Evolutionary conservation across 1,140 invertebrate species (phyloP), one percentile per base, ranked within the genome.

Genomic region (Copidosoma floridanum): DNA sequence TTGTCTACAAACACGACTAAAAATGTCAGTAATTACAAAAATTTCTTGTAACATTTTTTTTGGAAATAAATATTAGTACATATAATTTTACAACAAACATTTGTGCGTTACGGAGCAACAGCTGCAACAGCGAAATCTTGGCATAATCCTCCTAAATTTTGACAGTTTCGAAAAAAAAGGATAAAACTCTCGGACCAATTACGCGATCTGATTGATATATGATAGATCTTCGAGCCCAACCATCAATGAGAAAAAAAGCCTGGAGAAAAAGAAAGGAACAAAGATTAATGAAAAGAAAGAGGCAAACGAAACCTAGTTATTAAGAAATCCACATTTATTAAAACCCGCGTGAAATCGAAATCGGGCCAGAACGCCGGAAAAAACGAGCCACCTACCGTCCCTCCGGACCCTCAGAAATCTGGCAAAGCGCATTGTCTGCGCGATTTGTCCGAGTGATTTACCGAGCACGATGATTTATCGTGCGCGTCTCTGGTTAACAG

Each of bases 391-490:
- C n/a, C n/a, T n/a, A n/a, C n/a, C n/a, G n/a, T n/a, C n/a, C n/a
- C 23, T 18, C 21, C 1, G 12, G 2, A 38, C n/a, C 16, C 11
- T 29, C 32, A 29, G 27, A 54, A 61, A 55, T 46, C 37, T 23
- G 32, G 27, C 24, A 32, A 68, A 71, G 67, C 65, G 71, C 71
- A 75, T 64, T 63, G 65, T 68, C 55, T 62, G 64, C 48, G n/a
- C 41, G 16, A 21, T 2, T 0, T 6, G 20, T 46, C 2, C 21
- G 52, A 65, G 61, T 77, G 74, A 76, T 74, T 78, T 78, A 74
- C 66, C 65, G 65, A 65, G 65, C 26, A 20, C 35, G 58, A 69
- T 77, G 76, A 78, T 80, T 77, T 78, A 80, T 78, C 69, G 53
- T 59, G 51, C 52, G 55, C 20, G 57, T 35, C n/a, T n/a, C n/a